Conservation (phyloP, 2,797 vertebrate species). For the Gymnocypris eckloni region DNA sequence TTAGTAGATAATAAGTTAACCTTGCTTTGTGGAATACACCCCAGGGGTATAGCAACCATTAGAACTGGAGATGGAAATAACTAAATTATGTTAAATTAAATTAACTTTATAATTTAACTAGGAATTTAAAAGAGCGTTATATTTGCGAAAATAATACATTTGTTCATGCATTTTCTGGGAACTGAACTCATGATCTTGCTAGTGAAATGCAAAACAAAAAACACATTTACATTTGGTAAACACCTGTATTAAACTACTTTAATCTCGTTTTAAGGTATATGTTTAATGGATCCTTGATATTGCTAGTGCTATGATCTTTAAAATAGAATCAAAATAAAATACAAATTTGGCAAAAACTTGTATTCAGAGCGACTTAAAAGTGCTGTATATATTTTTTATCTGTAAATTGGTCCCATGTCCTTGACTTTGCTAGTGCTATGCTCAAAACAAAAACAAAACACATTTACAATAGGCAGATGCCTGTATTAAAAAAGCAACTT, state of each 20-base stretch:
- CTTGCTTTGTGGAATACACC: too few relatives aligned
- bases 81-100: background rate
- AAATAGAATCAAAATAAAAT: background rate
- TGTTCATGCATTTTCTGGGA: background rate
- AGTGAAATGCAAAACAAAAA: background rate
- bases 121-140: background rate
- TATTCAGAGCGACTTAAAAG: background rate
- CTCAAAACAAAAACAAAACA: background rate
- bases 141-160: background rate
- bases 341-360: background rate
- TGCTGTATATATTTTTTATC: background rate
- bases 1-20: too few relatives aligned
- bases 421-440: background rate
- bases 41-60: background rate
- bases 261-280: too few relatives aligned
- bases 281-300: too few relatives aligned
- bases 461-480: background rate
- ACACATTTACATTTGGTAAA: too few relatives aligned
- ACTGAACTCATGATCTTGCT: background rate
- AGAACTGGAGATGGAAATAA: background rate
- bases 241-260: too few relatives aligned
- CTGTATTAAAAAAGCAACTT: too few relatives aligned
- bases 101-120: background rate
- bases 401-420: background rate
- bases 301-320: background rate